A percentile compares a stretch with the other conserved stretches of the same genome.
Evolutionary conservation across 1,140 invertebrate genomes (phyloP).

Genomic region (Dendrolimus punctatus): DNA sequence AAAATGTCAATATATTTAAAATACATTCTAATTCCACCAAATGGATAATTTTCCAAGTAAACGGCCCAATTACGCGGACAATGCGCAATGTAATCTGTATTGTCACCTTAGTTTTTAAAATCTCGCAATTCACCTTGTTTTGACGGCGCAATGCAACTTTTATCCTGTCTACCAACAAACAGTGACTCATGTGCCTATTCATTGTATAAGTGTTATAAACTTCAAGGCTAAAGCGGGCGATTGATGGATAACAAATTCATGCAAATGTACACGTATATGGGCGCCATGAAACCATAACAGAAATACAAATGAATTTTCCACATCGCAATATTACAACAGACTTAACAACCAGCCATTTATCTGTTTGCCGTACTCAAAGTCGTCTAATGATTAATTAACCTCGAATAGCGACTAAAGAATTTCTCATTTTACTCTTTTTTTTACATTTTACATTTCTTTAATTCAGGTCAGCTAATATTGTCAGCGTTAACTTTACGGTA

Average conservation of each 20-base stretch:
- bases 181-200: slow-evolving; percentile 15
- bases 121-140: slow-evolving; percentile 18
- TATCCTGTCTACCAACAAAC: slow-evolving; percentile 16
- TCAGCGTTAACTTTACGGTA: no score
- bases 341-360: not conserved
- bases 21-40: no score
- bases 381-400: no score
- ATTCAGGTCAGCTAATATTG: no score
- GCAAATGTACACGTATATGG: not conserved
- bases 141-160: slow-evolving; percentile 21
- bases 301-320: not conserved
- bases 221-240: slow-evolving; percentile 13
- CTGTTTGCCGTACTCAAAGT: no score
- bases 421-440: no score
- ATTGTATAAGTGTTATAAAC: slow-evolving; percentile 16
- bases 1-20: no score
- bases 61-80: not conserved
- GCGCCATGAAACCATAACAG: not conserved
- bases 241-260: slow-evolving; percentile 9
- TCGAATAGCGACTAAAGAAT: no score
- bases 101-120: slow-evolving; percentile 3
- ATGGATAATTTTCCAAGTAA: no score
- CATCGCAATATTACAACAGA: no score
- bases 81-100: slow-evolving; percentile 1
- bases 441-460: no score